Base-by-base conservation (phyloP, 2,797 vertebrate genomes). In the Lagorchestes hirsutus region DNA sequence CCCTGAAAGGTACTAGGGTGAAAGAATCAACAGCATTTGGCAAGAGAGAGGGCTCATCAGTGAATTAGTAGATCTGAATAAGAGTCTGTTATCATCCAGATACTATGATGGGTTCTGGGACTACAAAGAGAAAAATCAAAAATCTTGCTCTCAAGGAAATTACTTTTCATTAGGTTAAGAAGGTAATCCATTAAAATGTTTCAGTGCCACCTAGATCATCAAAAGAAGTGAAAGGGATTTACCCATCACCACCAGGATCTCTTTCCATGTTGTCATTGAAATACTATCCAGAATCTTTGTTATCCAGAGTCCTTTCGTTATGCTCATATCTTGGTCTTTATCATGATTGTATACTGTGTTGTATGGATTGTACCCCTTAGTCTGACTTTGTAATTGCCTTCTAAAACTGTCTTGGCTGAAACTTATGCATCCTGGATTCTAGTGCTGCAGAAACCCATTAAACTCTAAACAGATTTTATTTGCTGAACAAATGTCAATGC, bases 401-500 rank as follows among this genome's bases (percentile, higher is more conserved):
- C 93, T 95, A 82, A 91, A 96, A 31, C 94, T 24, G 12, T 55
- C 93, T 93, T 50, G 58, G 91, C 58, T 90, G 93, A 96, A 96
- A 92, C 55, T 4, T 92, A 46, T 5, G 74, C 92, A 90, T 82
- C 56, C 82, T 31, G 50, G 82, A 96, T 74, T 93, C 82, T 27
- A 93, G 94, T 54, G 90, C 46, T 18, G 50, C 28, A 46, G 59
- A 59, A 67, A 55, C 55, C 95, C 92, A 93, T 94, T 95, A 94
- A 95, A 92, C 55, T 91, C 91, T 94, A 97, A 97, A 97, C 0
- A 34, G 90, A 94, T 96, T 98, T 97, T 96, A 97, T 94, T 97
- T 96, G 95, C 95, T 92, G 97, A 98, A 62, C 93, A 95, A 97
- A 97, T 95, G 97, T 95, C 96, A 98, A 98, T 92, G 54, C 92